A percentile compares a stretch with the other conserved stretches of the same genome.
phyloP scores from a whole-genome alignment of 2,113 vertebrate genomes.

The Pseudopodoces humilis region DNA sequence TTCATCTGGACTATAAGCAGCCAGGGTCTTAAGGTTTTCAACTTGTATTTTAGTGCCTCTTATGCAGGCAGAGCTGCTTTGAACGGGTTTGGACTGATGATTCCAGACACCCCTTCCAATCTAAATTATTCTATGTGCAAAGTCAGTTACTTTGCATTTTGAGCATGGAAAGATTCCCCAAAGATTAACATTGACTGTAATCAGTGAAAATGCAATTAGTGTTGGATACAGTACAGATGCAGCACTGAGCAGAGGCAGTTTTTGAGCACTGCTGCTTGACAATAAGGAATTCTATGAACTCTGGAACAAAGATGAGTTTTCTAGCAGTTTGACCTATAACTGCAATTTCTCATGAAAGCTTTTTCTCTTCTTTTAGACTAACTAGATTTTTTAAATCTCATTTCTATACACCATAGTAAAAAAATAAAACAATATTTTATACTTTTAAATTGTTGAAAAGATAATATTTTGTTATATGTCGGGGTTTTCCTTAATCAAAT shows the following conservation, averaged over 20 bases:
- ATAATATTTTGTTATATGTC: not conserved
- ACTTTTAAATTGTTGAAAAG: not conserved
- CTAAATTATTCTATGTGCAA: fast-evolving
- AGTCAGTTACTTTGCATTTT: not conserved
- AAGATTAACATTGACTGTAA: not conserved
- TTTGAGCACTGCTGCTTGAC: not conserved
- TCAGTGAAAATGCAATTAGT: not conserved
- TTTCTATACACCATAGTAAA: not conserved
- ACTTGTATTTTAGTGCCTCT: not conserved
- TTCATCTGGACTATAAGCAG: not conserved
- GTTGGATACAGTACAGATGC: not conserved
- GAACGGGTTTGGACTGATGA: not conserved
- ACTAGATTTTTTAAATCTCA: not conserved
- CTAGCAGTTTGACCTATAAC: not conserved
- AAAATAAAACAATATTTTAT: not conserved
- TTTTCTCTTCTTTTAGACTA: not conserved
- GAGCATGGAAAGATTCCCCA: not conserved
- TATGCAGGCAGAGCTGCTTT: not conserved
- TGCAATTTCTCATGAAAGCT: not conserved
- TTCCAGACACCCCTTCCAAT: not conserved
- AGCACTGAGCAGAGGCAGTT: not conserved
- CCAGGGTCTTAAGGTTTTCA: not conserved
- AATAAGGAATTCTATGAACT: not conserved
- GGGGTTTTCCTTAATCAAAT: not conserved
- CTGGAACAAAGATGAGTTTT: not conserved